Conservation (phyloP, 2,797 vertebrate genomes). For the Hypotaenidia philippensis region DNA sequence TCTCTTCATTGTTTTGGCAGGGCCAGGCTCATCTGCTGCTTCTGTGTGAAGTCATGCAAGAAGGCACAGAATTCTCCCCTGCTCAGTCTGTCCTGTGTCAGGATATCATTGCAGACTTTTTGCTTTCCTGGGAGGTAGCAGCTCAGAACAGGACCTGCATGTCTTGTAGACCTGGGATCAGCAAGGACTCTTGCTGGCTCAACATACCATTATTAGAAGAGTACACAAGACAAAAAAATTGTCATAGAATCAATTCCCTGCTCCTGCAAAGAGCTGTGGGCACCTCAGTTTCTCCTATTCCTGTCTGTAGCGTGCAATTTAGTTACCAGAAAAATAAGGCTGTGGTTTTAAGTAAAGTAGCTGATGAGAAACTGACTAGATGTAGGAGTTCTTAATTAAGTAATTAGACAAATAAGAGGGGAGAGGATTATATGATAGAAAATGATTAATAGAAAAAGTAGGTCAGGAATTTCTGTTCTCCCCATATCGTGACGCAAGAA, state of each 20-base stretch:
- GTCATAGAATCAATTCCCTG: neutral
- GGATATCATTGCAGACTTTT: neutral
- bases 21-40: neutral
- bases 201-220: neutral
- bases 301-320: neutral
- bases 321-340: neutral
- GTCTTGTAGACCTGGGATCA: neutral
- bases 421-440: conserved; percentile 30
- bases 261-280: neutral
- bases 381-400: conserved; percentile 56
- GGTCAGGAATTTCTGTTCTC: conserved; percentile 49
- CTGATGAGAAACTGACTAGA: conserved; percentile 43
- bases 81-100: neutral
- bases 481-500: conserved; percentile 23
- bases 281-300: conserved; percentile 3
- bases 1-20: conserved; percentile 9
- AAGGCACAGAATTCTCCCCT: neutral
- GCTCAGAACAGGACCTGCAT: neutral
- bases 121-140: neutral
- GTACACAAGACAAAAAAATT: conserved; percentile 1
- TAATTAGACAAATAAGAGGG: conserved; percentile 60
- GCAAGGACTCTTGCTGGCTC: neutral
- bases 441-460: conserved; percentile 46
- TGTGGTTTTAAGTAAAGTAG: conserved; percentile 43
- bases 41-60: neutral